Percentiles rank a stretch among this genome's conserved stretches.
phyloP scores from a whole-genome alignment of 1,140 invertebrate species.

The Hermatobates lingyangjiaoensis region DNA sequence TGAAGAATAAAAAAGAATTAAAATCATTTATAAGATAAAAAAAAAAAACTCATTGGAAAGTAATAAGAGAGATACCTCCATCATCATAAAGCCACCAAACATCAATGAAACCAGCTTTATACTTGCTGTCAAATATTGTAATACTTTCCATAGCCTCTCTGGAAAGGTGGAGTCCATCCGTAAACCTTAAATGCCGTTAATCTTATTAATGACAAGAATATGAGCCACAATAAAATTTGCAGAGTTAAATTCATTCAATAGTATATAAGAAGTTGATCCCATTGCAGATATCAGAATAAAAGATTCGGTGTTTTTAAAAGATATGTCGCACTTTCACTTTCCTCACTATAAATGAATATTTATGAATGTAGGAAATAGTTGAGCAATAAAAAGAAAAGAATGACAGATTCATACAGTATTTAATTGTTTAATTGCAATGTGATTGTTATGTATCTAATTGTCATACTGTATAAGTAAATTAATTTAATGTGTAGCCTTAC shows the following conservation, averaged over 20 bases:
- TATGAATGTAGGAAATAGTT: too few species aligned
- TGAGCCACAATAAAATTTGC: neutral
- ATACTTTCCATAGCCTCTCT: constrained; percentile 14
- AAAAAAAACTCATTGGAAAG: neutral
- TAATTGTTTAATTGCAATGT: too few species aligned
- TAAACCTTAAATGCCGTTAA: constrained; percentile 9
- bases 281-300: too few species aligned
- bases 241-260: neutral
- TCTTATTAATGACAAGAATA: neutral
- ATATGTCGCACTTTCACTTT: too few species aligned
- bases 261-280: too few species aligned
- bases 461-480: too few species aligned
- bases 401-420: too few species aligned
- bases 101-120: constrained; percentile 35
- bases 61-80: constrained; percentile 25
- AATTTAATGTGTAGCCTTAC: too few species aligned
- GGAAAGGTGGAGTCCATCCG: constrained; percentile 9
- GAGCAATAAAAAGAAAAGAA: too few species aligned
- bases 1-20: constrained; percentile 13
- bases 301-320: too few species aligned
- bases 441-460: too few species aligned
- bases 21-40: neutral
- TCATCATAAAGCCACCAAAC: constrained; percentile 57
- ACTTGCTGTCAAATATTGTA: constrained; percentile 22
- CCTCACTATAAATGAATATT: too few species aligned